phyloP scores from a whole-genome alignment of 2,888 invertebrate genomes.

The Eremobia ochroleuca region DNA sequence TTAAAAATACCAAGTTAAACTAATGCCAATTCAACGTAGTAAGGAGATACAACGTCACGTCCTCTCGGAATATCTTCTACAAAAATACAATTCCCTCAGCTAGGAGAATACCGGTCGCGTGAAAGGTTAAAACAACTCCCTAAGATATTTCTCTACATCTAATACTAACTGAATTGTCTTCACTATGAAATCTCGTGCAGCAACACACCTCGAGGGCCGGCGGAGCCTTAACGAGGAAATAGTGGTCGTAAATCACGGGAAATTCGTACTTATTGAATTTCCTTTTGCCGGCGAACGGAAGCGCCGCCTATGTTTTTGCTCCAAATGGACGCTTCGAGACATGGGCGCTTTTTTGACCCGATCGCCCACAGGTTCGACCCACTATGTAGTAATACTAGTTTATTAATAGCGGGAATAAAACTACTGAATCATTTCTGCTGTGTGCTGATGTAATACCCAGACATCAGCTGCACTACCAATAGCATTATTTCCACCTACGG shows the following conservation, averaged over 20 bases:
- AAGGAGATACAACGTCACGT: conserved; percentile 51
- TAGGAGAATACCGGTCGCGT: conserved; percentile 29
- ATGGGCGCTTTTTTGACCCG: conserved; percentile 75
- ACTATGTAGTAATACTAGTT: too few relatives aligned
- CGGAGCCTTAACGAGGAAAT: conserved; percentile 89
- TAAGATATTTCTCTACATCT: conserved; percentile 48
- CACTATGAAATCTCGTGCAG: conserved; percentile 82
- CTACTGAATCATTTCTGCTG: not conserved
- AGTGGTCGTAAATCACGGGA: conserved; percentile 90
- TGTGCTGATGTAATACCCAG: not conserved
- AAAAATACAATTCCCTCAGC: conserved; percentile 52
- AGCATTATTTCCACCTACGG: not conserved
- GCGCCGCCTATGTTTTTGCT: conserved; percentile 86
- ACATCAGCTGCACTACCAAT: not conserved
- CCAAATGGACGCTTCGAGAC: conserved; percentile 82
- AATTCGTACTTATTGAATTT: conserved; percentile 91
- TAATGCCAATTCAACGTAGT: conserved; percentile 26
- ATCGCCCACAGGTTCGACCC: conserved; percentile 29
- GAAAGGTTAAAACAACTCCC: conserved; percentile 50
- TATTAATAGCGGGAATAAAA: conserved; percentile 29
- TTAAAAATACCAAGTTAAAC: conserved; percentile 32
- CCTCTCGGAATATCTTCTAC: conserved; percentile 32
- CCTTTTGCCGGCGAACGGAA: conserved; percentile 86
- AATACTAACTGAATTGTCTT: conserved; percentile 78
- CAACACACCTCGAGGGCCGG: conserved; percentile 84